Conservation (phyloP, 2,888 invertebrate species). For the Maniola hyperantus region DNA sequence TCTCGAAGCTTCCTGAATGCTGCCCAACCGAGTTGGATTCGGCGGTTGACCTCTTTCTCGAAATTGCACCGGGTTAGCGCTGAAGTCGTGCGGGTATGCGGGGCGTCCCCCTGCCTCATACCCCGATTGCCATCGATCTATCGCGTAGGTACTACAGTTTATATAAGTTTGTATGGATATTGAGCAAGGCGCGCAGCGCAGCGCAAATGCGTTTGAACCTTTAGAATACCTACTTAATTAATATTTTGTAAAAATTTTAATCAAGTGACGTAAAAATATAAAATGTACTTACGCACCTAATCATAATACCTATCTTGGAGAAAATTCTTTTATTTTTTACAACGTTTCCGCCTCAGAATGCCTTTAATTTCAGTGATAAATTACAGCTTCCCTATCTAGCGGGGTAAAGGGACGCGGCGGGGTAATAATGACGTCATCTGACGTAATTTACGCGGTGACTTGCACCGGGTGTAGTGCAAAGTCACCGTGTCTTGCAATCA, state of each 20-base stretch:
- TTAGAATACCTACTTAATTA: not conserved
- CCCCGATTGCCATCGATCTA: too few relatives aligned
- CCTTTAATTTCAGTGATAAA: constrained; percentile 67
- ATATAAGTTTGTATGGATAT: too few relatives aligned
- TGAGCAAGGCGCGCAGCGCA: too few relatives aligned
- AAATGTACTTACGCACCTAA: not conserved
- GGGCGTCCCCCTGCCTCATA: too few relatives aligned
- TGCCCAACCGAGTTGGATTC: too few relatives aligned
- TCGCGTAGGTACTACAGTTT: too few relatives aligned
- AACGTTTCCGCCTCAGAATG: constrained; percentile 48
- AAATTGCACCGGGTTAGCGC: too few relatives aligned
- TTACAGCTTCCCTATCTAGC: constrained; percentile 58
- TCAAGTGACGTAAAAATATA: not conserved
- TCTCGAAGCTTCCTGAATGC: too few relatives aligned
- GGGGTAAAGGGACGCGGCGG: constrained; percentile 19
- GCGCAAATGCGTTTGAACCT: too few relatives aligned
- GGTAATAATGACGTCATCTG: constrained; percentile 63
- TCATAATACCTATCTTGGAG: not conserved
- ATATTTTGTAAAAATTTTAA: not conserved
- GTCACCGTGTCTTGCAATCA: constrained; percentile 45
- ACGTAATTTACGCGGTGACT: constrained; percentile 68
- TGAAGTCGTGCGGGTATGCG: too few relatives aligned
- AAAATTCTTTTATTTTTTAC: constrained; percentile 9
- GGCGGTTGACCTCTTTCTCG: too few relatives aligned
- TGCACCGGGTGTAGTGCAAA: constrained; percentile 47